Evolutionary conservation across 53 echinoderm and acorn worm species (phyloP), one percentile per base, ranked within the genome.

Genomic region (Hippasteria phrygiana): DNA sequence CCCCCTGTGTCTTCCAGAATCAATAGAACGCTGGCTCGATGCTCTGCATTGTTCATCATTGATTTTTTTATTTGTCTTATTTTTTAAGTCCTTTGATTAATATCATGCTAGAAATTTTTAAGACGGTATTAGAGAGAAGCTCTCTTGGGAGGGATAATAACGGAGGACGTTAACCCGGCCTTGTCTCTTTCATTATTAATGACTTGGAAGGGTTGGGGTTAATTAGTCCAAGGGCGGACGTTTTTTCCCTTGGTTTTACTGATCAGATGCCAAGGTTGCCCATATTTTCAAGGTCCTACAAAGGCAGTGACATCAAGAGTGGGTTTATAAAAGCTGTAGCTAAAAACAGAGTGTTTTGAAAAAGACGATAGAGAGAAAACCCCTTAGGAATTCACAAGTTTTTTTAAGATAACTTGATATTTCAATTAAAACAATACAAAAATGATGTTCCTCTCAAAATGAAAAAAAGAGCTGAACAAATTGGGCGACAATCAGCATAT

Each of bases 1-100:
- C 50, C 48, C n/a, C 56, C 36, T 59, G 55, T 40, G 32, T 78
- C 59, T 78, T 59, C 13, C 78, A 7, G 39, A 28, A 78, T 59
- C 78, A 78, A 78, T 78, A 78, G 78, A 78, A 78, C 59, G 37
- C 59, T 36, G 33, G 56, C 78, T 50, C 76, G 18, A 76, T 76
- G 28, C 27, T 34, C 76, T 11, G 29, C 29, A 78, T n/a, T n/a
- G 78, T 78, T 78, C 78, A 38, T 78, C 78, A 78, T 78, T 78
- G 78, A 78, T 78, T 78, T 78, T 59, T 34, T 78, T 59, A 33
- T 31, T 50, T 6, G 11, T 75, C 39, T 75, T 48, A 28, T 54
- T 34, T 53, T 54, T 31, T 75, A 45, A 27, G 31, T 77, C 53
- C 33, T 77, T 1, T 48, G 5, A 38, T 38, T 56, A 78, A 56